phyloP scores from a whole-genome alignment of 2,113 vertebrate species.

The Dromaius novaehollandiae region DNA sequence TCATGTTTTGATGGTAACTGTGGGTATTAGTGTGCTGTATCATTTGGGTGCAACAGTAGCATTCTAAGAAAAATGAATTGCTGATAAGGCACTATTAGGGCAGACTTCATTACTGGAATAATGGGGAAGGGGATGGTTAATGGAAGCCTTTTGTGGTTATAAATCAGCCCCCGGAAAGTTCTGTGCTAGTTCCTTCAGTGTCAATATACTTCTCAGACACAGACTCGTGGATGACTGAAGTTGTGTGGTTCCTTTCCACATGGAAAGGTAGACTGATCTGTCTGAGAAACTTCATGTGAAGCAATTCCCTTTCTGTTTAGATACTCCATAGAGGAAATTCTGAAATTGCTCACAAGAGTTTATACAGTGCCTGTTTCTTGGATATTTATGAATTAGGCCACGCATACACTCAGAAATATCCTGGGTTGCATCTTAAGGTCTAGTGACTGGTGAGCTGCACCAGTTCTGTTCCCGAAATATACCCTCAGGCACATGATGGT shows the following conservation, averaged over 20 bases:
- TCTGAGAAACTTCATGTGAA: background rate
- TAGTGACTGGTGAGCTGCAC: background rate
- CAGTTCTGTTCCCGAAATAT: background rate
- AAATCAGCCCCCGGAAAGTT: background rate
- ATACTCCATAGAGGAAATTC: background rate
- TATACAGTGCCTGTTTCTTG: background rate
- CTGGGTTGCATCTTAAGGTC: background rate
- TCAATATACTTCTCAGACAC: background rate
- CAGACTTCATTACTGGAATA: background rate
- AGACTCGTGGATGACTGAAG: background rate
- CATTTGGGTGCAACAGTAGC: background rate
- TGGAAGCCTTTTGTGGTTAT: background rate
- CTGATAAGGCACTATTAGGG: background rate
- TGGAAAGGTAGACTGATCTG: background rate
- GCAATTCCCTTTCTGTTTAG: background rate
- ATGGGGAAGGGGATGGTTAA: background rate
- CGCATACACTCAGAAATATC: background rate
- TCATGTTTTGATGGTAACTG: background rate
- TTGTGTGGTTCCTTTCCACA: background rate
- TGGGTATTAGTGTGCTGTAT: fast-evolving
- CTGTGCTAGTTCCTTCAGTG: background rate
- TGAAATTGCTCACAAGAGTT: background rate
- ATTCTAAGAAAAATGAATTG: background rate
- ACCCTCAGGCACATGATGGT: too few species aligned
- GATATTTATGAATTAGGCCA: background rate